These are phyloP conservation scores for Acyrthosiphon pisum DNA, from an alignment of 1,140 invertebrate species.

Conservation along the genomic window DNA sequence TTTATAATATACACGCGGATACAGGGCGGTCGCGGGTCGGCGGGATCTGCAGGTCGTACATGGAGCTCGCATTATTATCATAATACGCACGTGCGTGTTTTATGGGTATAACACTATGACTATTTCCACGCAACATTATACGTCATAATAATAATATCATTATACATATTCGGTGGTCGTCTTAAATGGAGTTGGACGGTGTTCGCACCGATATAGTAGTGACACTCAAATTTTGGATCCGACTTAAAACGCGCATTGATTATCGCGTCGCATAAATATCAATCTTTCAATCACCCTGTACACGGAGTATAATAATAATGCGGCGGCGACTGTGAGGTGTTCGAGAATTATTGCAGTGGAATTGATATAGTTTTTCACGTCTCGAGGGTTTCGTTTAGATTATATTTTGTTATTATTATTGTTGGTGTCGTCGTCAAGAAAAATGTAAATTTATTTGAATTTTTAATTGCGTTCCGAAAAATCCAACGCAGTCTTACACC, in stretches of 20 bases:
- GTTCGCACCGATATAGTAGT: too few relatives aligned
- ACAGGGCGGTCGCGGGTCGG: not conserved
- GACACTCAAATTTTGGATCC: too few relatives aligned
- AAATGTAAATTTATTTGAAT: not conserved
- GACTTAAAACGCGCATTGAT: not conserved
- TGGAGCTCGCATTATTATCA: not conserved
- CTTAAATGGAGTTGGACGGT: not conserved
- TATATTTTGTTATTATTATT: not conserved
- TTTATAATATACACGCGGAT: slow-evolving; percentile 44
- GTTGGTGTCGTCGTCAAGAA: not conserved
- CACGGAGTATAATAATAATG: not conserved
- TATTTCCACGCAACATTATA: not conserved
- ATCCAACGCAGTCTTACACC: not conserved
- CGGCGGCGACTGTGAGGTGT: not conserved
- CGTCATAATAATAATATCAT: too few relatives aligned
- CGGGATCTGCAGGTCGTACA: not conserved
- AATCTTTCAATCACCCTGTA: not conserved
- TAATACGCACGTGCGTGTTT: not conserved
- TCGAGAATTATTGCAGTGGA: not conserved
- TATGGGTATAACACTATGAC: not conserved
- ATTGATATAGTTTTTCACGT: not conserved
- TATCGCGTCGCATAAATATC: too few relatives aligned
- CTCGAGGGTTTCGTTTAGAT: not conserved
- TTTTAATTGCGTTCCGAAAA: not conserved
- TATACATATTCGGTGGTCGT: not conserved